Conservation (phyloP, 1,140 invertebrate species). For the Rhopalosiphum maidis region DNA sequence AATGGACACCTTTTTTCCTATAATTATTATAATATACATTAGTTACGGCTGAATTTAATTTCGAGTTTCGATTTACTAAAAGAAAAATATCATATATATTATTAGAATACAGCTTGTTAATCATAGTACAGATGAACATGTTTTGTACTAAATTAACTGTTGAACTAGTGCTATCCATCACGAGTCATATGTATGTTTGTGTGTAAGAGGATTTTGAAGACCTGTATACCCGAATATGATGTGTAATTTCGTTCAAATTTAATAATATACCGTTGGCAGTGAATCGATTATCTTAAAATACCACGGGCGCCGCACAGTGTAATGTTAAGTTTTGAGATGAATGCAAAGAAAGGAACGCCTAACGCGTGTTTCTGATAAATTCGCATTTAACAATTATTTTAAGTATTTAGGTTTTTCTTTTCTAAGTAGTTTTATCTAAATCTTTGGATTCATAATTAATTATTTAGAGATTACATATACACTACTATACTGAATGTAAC, state of each 20-base stretch:
- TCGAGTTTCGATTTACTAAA: background rate
- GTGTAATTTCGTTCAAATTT: background rate
- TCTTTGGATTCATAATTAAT: background rate
- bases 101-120: background rate
- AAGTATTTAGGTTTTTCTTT: background rate
- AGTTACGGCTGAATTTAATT: background rate
- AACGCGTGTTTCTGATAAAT: background rate
- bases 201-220: background rate
- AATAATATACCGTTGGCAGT: background rate
- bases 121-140: slow-evolving; percentile 12
- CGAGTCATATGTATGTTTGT: background rate
- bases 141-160: slow-evolving; percentile 9
- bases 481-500: background rate
- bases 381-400: background rate
- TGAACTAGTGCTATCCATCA: slow-evolving; percentile 7
- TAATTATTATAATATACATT: slow-evolving; percentile 10
- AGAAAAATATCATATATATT: background rate
- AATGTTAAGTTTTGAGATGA: background rate
- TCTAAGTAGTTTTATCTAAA: background rate
- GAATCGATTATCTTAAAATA: slow-evolving; percentile 4
- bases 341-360: background rate
- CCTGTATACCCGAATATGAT: background rate
- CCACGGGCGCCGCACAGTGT: background rate
- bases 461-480: background rate
- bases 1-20: background rate